These are phyloP conservation scores for Urocitellus parryii DNA, from an alignment of 2,113 vertebrate species.

Conservation along the genomic window DNA sequence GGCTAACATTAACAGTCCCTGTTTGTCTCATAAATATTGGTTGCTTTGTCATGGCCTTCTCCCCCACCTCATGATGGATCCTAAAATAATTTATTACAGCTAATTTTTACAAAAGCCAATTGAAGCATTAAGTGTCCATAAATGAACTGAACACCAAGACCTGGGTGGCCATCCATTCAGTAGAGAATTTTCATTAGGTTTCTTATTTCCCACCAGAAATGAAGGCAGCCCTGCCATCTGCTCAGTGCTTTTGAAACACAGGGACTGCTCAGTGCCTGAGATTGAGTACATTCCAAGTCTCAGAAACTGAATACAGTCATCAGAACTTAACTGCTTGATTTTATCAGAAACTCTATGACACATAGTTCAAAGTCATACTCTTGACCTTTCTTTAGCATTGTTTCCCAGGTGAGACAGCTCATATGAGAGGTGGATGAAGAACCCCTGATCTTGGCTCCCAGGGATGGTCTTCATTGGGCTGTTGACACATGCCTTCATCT, in stretches of 20 bases:
- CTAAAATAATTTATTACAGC: not conserved
- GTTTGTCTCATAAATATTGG: not conserved
- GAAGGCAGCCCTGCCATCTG: constrained; percentile 34
- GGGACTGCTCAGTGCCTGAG: not conserved
- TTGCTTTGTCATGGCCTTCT: not conserved
- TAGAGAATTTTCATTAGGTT: not conserved
- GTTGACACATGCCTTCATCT: not conserved
- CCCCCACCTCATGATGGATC: not conserved
- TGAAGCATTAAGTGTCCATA: not conserved
- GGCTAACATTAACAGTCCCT: too few relatives aligned
- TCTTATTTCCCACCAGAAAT: constrained; percentile 24
- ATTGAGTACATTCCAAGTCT: constrained; percentile 15
- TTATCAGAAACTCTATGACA: not conserved
- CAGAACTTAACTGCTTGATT: constrained; percentile 7
- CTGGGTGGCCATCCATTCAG: not conserved
- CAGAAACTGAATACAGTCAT: not conserved
- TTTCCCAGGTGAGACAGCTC: not conserved
- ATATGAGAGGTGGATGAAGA: not conserved
- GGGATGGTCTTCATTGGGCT: not conserved
- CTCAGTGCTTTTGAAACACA: constrained; percentile 38
- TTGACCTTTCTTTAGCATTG: not conserved
- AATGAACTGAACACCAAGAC: not conserved
- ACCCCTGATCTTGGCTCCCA: not conserved
- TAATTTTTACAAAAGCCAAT: not conserved
- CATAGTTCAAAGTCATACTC: not conserved